These are phyloP conservation scores for Ornithoptera alexandrae DNA, from an alignment of 2,888 invertebrate species.

Conservation along the genomic window DNA sequence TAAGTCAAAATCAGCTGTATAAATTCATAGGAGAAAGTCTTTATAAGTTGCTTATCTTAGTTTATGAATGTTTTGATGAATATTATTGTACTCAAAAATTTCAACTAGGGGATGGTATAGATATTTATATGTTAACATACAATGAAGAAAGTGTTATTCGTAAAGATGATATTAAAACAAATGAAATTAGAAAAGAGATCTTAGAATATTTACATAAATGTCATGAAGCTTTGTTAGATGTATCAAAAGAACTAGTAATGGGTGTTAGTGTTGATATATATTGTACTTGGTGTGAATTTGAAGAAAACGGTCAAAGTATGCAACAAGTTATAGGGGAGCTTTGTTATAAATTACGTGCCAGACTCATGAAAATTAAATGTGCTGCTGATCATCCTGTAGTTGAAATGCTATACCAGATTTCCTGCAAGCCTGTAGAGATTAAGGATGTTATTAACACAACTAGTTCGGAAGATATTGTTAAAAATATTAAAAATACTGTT, in stretches of 20 bases:
- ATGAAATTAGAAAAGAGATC: slow-evolving; percentile 47
- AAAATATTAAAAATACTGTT: slow-evolving; percentile 49
- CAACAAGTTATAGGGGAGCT: slow-evolving; percentile 64
- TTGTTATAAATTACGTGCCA: slow-evolving; percentile 51
- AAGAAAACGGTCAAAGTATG: slow-evolving; percentile 57
- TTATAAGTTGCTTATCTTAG: slow-evolving; percentile 44
- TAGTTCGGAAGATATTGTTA: slow-evolving; percentile 47
- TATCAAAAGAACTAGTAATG: slow-evolving; percentile 60
- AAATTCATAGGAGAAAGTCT: slow-evolving; percentile 57
- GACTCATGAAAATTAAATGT: slow-evolving; percentile 42
- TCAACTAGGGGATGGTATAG: slow-evolving; percentile 40
- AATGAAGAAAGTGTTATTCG: slow-evolving; percentile 42
- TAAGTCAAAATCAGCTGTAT: slow-evolving; percentile 54
- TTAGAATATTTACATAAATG: slow-evolving; percentile 52
- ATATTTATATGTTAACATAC: slow-evolving; percentile 55
- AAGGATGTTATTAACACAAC: slow-evolving; percentile 55
- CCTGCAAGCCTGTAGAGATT: slow-evolving; percentile 57
- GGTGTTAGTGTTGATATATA: slow-evolving; percentile 66
- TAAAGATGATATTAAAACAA: slow-evolving; percentile 40
- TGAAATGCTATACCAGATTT: slow-evolving; percentile 59
- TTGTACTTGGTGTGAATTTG: slow-evolving; percentile 73
- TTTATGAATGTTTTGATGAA: slow-evolving; percentile 48
- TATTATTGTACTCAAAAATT: slow-evolving; percentile 46
- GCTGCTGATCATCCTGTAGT: slow-evolving; percentile 57
- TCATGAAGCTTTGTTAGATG: slow-evolving; percentile 53